These are phyloP conservation scores for Bolinopsis microptera DNA, from an alignment of 37 sponge, comb jelly and placozoan genomes.

Conservation along the genomic window DNA sequence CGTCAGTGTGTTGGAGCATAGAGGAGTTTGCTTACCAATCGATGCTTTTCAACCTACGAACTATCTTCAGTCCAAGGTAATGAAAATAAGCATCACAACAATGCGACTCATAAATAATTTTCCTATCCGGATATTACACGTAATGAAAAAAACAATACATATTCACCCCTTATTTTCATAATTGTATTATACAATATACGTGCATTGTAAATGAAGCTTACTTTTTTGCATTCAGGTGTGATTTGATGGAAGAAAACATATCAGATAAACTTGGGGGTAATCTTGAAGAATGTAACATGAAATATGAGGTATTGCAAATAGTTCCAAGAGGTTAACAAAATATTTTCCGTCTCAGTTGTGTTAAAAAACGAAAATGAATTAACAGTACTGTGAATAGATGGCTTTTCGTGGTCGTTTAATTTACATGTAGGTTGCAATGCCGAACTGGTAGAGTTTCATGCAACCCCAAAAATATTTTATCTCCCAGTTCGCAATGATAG, in stretches of 20 bases:
- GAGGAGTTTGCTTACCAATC: slow-evolving; percentile 65
- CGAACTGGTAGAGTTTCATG: no score
- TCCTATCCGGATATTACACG: no score
- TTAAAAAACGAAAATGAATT: neutral
- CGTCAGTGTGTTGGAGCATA: slow-evolving; percentile 62
- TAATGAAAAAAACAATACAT: no score
- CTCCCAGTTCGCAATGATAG: slow-evolving; percentile 26
- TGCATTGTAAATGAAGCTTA: no score
- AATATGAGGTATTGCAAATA: slow-evolving; percentile 38
- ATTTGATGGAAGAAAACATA: slow-evolving; percentile 20
- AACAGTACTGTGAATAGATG: neutral
- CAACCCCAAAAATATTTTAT: no score
- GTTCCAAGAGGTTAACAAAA: neutral
- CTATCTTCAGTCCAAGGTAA: slow-evolving; percentile 17
- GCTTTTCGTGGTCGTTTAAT: no score
- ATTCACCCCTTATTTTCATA: no score
- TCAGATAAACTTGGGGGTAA: slow-evolving; percentile 50
- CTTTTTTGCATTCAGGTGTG: slow-evolving; percentile 29
- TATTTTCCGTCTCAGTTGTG: neutral
- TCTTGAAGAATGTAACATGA: neutral
- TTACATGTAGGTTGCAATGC: no score
- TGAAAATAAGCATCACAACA: no score
- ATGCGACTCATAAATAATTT: no score
- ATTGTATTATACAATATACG: no score
- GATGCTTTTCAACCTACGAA: slow-evolving; percentile 38